Percentiles rank a stretch among this genome's conserved stretches.
Conservation (phyloP, 1,140 invertebrate genomes). For the Tetramorium simillimum region DNA sequence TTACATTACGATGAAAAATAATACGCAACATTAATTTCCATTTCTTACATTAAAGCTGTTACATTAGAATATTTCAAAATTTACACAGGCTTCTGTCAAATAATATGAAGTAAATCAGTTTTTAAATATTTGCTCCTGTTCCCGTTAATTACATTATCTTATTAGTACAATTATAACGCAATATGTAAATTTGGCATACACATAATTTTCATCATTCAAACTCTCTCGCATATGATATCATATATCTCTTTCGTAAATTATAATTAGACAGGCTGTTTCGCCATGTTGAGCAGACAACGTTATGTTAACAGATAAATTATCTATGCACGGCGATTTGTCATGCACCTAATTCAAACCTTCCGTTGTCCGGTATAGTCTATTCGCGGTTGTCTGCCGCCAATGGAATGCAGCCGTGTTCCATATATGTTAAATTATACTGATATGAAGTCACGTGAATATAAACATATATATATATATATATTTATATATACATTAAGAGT, state of each 20-base stretch:
- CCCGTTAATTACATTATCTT: not conserved
- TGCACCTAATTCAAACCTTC: slow-evolving; percentile 38
- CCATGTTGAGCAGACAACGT: slow-evolving; percentile 25
- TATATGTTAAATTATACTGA: slow-evolving; percentile 61
- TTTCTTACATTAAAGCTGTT: not conserved
- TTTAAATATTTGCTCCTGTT: not conserved
- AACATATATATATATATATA: not conserved
- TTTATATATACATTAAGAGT: not conserved
- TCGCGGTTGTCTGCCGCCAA: slow-evolving; percentile 35
- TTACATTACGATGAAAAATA: not conserved
- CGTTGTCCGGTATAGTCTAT: slow-evolving; percentile 35
- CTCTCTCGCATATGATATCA: not conserved
- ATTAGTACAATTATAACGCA: not conserved
- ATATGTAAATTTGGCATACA: not conserved
- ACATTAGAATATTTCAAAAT: not conserved
- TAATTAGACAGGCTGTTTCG: slow-evolving; percentile 37
- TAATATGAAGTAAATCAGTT: not conserved
- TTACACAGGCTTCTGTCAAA: not conserved
- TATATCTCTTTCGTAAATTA: slow-evolving; percentile 7
- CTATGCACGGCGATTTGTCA: slow-evolving; percentile 18
- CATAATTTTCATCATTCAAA: not conserved
- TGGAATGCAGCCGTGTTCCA: slow-evolving; percentile 20
- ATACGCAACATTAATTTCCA: not conserved
- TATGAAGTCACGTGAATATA: not conserved
- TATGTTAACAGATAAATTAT: slow-evolving; percentile 44